Evolutionary conservation across 1,140 invertebrate species (phyloP).

Genomic region (Drosophila rhopaloa): DNA sequence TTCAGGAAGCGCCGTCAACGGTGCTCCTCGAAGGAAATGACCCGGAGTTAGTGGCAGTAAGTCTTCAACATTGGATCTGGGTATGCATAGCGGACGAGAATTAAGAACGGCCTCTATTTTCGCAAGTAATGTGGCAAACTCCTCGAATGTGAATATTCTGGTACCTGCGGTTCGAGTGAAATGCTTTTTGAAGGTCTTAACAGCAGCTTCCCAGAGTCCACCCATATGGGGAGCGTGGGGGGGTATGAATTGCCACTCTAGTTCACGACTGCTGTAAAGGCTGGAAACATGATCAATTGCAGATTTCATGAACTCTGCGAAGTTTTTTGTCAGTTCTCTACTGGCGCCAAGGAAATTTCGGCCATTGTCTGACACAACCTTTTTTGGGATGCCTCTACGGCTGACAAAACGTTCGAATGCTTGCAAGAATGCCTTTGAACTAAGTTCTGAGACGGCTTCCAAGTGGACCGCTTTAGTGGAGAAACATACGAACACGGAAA

Average conservation of each 20-base stretch:
- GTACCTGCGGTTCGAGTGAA: not conserved
- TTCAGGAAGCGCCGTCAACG: not conserved
- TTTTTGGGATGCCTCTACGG: no score
- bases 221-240: not conserved
- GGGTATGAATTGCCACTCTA: not conserved
- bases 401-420: slow-evolving; percentile 1
- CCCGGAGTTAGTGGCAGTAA: not conserved
- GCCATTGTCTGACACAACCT: no score
- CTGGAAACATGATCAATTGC: no score
- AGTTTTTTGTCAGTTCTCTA: no score
- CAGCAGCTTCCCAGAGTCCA: not conserved
- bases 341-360: no score
- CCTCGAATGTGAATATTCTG: not conserved
- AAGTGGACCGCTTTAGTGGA: not conserved
- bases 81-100: not conserved
- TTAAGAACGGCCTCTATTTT: not conserved
- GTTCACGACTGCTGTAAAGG: no score
- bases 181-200: no score
- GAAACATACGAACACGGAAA: no score
- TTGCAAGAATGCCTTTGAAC: slow-evolving; percentile 1
- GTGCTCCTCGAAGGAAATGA: not conserved
- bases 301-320: no score
- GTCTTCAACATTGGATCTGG: not conserved
- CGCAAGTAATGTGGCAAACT: not conserved
- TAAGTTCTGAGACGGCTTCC: not conserved